A percentile compares a stretch with the other conserved stretches of the same genome.
These are phyloP conservation scores for Phaethornis superciliosus DNA, from an alignment of 2,113 vertebrate genomes.

Conservation along the genomic window DNA sequence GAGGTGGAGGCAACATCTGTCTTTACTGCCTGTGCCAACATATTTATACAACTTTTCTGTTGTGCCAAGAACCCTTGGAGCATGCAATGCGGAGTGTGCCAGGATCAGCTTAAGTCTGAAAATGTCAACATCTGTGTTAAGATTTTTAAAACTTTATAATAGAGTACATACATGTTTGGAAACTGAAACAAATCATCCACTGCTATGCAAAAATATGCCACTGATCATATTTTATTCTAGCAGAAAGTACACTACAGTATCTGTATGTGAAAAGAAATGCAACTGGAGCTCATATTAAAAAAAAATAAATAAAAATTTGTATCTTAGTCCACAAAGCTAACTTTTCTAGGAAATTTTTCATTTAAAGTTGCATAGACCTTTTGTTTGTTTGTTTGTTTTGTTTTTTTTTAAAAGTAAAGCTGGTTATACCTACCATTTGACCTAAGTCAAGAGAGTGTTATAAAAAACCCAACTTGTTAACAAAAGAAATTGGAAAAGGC, in stretches of 20 bases:
- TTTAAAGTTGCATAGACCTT: background rate
- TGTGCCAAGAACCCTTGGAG: constrained; percentile 24
- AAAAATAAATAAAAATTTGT: background rate
- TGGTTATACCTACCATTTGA: background rate
- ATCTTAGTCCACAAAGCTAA: background rate
- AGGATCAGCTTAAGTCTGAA: constrained; percentile 26
- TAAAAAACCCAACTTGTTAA: background rate
- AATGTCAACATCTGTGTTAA: constrained; percentile 6
- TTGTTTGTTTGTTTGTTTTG: background rate
- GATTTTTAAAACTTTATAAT: constrained; percentile 10
- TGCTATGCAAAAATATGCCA: constrained; percentile 17
- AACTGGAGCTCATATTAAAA: background rate
- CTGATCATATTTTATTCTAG: background rate
- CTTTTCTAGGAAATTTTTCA: background rate
- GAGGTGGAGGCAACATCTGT: constrained; percentile 7
- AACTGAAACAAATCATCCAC: constrained; percentile 40
- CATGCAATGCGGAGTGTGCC: background rate
- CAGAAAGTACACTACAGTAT: background rate
- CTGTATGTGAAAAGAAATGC: background rate
- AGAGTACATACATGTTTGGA: background rate
- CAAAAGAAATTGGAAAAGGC: background rate
- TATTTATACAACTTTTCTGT: background rate
- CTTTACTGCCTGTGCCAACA: constrained; percentile 1
- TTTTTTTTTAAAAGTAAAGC: background rate
- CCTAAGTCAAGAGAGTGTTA: background rate